phyloP scores from a whole-genome alignment of 2,888 invertebrate species.

The Eretmocerus hayati region DNA sequence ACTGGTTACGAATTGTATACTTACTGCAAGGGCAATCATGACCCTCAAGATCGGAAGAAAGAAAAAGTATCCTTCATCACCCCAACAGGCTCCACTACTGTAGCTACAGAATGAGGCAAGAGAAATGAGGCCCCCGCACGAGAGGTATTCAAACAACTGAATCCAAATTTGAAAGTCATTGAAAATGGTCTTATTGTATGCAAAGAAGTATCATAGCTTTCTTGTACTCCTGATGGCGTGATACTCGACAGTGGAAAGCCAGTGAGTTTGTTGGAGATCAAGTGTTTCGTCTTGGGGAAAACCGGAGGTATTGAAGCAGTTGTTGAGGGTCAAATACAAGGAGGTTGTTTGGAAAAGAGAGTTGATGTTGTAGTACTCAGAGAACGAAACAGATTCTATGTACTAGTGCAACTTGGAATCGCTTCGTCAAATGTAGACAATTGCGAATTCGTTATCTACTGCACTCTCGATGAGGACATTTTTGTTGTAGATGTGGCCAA shows the following conservation, averaged over 20 bases:
- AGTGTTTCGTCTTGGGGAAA: slow-evolving; percentile 28
- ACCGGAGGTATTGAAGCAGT: not conserved
- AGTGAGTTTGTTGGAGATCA: slow-evolving; percentile 27
- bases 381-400: not conserved
- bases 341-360: not conserved
- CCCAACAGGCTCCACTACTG: slow-evolving; percentile 18
- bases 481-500: not conserved
- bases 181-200: slow-evolving; percentile 25
- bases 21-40: slow-evolving; percentile 23
- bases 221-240: slow-evolving; percentile 27
- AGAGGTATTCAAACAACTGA: slow-evolving; percentile 10
- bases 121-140: slow-evolving; percentile 22
- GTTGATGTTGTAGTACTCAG: not conserved
- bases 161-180: slow-evolving; percentile 13
- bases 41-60: slow-evolving; percentile 24
- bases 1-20: slow-evolving; percentile 26
- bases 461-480: not conserved
- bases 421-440: not conserved
- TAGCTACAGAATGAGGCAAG: slow-evolving; percentile 24
- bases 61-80: slow-evolving; percentile 21
- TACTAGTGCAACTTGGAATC: not conserved
- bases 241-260: slow-evolving; percentile 24
- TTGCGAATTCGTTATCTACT: not conserved
- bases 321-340: not conserved
- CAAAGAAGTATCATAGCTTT: slow-evolving; percentile 27